phyloP scores from a whole-genome alignment of 2,888 invertebrate species.

The Lithophane ornitopus region DNA sequence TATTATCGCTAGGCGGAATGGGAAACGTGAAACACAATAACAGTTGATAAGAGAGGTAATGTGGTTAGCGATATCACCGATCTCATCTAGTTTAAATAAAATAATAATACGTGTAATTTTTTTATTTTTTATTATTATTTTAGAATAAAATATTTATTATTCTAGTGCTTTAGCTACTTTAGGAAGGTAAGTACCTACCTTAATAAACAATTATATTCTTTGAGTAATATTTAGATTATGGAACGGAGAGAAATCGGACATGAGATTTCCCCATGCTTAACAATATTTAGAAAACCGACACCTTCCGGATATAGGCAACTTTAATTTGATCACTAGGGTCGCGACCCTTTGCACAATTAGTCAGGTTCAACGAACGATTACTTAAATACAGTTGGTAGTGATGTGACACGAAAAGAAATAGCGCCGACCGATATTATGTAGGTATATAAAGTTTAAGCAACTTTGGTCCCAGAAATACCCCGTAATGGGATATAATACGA shows the following conservation, averaged over 20 bases:
- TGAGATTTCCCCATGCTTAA: neutral
- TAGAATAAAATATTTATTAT: neutral
- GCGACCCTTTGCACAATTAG: conserved; percentile 12
- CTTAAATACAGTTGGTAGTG: neutral
- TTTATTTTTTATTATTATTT: too few species aligned
- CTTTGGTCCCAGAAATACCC: neutral
- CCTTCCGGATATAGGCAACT: neutral
- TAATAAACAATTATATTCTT: neutral
- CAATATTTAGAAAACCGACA: conserved; percentile 8
- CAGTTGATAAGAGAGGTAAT: neutral
- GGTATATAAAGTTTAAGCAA: neutral
- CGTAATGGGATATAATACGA: neutral
- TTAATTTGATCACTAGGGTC: conserved; percentile 16
- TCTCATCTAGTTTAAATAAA: neutral
- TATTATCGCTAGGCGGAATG: too few species aligned
- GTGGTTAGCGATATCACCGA: neutral
- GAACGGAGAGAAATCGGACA: neutral
- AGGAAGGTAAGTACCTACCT: neutral
- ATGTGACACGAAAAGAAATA: neutral
- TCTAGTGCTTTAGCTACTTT: neutral
- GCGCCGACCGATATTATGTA: neutral
- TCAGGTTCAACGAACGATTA: conserved; percentile 24
- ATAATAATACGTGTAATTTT: too few species aligned
- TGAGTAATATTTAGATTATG: neutral
- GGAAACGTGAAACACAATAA: neutral